phyloP scores from a whole-genome alignment of 2,797 vertebrate genomes.

The Lepus oiostolus region DNA sequence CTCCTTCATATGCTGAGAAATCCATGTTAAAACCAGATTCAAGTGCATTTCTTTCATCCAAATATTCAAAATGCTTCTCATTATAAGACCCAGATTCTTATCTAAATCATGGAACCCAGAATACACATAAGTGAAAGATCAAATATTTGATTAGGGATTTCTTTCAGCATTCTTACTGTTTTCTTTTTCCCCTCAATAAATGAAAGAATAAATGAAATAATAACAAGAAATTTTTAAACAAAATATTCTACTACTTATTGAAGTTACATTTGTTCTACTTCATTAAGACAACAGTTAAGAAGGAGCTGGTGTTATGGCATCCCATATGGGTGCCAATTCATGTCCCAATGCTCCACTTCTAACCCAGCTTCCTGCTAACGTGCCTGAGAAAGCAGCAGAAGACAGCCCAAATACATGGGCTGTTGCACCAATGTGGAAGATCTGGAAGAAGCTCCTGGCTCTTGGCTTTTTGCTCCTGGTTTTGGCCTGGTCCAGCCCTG shows the following conservation, averaged over 20 bases:
- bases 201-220: conserved; percentile 4
- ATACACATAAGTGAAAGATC: conserved; percentile 4
- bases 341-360: no score
- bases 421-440: no score
- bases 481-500: no score
- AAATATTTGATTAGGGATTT: conserved; percentile 36
- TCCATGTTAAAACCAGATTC: conserved; percentile 7
- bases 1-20: not conserved
- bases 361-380: no score
- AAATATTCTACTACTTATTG: conserved; percentile 19
- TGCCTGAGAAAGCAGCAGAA: no score
- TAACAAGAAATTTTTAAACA: conserved; percentile 3
- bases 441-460: no score
- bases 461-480: no score
- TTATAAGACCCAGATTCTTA: conserved; percentile 21
- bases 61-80: conserved; percentile 55
- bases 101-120: conserved; percentile 15
- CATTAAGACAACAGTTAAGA: conserved; percentile 12
- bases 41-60: conserved; percentile 24
- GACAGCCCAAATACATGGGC: no score
- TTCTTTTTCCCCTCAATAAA: conserved; percentile 38
- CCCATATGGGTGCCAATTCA: no score
- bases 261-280: not conserved
- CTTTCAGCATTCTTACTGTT: not conserved
- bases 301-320: not conserved